phyloP scores from a whole-genome alignment of 2,888 invertebrate genomes.

The Epistrophe eligans region DNA sequence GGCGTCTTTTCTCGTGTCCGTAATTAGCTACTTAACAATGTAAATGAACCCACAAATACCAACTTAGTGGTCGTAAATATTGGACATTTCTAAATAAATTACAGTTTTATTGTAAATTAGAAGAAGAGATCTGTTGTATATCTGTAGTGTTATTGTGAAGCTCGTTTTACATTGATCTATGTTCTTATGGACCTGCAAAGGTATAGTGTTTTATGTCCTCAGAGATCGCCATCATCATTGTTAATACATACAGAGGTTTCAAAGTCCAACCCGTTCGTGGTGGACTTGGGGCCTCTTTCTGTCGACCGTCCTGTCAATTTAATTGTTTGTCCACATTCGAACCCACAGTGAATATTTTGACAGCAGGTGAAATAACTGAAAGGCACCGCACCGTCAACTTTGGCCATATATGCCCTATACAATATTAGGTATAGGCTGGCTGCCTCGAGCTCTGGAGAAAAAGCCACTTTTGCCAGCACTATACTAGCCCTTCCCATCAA shows the following conservation, averaged over 20 bases:
- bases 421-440: conserved; percentile 22
- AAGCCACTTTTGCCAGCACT: conserved; percentile 27
- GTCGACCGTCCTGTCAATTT: conserved; percentile 69
- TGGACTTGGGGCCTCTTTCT: conserved; percentile 20
- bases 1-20: conserved; percentile 54
- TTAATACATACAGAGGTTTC: background rate
- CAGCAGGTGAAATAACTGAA: conserved; percentile 75
- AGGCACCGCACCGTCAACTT: conserved; percentile 58
- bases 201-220: background rate
- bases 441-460: conserved; percentile 18
- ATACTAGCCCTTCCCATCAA: conserved; percentile 45
- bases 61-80: conserved; percentile 56
- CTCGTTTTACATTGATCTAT: conserved; percentile 42
- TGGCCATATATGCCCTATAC: conserved; percentile 42
- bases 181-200: background rate
- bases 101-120: conserved; percentile 62
- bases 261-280: conserved; percentile 10
- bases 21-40: conserved; percentile 74
- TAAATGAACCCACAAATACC: conserved; percentile 61
- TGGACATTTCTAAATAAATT: conserved; percentile 58
- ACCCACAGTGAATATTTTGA: conserved; percentile 72
- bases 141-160: background rate
- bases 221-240: background rate
- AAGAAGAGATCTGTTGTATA: background rate
- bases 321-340: conserved; percentile 71